Evolutionary conservation across 2,888 invertebrate genomes (phyloP).

Genomic region (Melanostoma scalare): DNA sequence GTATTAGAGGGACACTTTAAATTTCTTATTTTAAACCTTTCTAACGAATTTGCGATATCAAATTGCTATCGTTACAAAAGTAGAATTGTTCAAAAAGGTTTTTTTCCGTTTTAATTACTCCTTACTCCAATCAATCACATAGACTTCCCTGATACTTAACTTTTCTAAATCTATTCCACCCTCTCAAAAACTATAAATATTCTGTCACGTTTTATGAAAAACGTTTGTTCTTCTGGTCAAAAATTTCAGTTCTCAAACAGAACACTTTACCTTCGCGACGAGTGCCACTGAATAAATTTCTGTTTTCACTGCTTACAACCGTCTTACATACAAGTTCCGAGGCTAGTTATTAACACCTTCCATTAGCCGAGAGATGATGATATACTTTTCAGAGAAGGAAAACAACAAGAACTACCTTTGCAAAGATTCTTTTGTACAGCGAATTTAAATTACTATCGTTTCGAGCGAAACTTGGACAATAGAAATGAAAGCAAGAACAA

Average conservation of each 20-base stretch:
- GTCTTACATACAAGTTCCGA: constrained; percentile 19
- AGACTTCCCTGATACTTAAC: no score
- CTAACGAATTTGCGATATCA: no score
- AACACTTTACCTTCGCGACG: not conserved
- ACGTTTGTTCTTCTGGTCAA: not conserved
- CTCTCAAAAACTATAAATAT: no score
- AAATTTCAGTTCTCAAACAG: not conserved
- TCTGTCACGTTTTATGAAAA: no score
- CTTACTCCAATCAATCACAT: no score
- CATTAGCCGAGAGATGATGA: constrained; percentile 42
- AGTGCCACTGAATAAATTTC: constrained; percentile 14
- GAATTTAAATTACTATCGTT: constrained; percentile 41
- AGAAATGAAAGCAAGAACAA: constrained; percentile 42
- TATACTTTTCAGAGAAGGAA: constrained; percentile 28
- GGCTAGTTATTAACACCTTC: constrained; percentile 21
- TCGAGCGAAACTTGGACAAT: constrained; percentile 23
- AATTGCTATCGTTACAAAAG: no score
- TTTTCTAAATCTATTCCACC: no score
- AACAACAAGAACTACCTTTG: constrained; percentile 48
- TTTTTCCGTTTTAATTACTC: no score
- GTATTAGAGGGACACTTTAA: constrained; percentile 73
- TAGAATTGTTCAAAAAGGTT: no score
- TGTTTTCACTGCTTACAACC: constrained; percentile 22
- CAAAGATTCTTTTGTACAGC: constrained; percentile 1
- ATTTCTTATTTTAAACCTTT: no score